Evolutionary conservation across 2,797 vertebrate species (phyloP), one percentile per base, ranked within the genome.

Genomic region (Scarus forsteni): DNA sequence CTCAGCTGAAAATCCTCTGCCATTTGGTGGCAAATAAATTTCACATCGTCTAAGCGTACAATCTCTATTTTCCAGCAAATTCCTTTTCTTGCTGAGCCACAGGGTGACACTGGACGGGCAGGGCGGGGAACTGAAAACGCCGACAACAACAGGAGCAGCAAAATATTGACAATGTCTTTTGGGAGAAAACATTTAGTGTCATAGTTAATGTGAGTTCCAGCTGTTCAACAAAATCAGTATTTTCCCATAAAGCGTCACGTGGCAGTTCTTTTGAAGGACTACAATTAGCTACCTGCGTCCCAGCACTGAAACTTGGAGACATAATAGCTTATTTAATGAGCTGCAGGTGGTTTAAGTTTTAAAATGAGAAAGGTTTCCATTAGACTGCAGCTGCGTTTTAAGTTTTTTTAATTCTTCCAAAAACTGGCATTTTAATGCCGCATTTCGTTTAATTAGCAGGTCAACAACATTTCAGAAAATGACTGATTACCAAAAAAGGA

Each of bases 21-120:
- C 80, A 75, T 80, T 85, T 84, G 85, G 74, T 76, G 79, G 55
- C 79, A 81, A 67, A 77, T 73, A 70, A 55, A 85, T 88, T 80
- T 83, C 67, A 70, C 63, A 71, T 69, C 18, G 27, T 44, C 60
- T 16, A 12, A 27, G 70, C 19, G 38, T 54, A 52, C 59, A 68
- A 67, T 80, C 60, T 77, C 59, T 60, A 45, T 72, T 76, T 80
- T 59, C 52, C 50, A 19, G 57, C 61, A 63, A 64, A 84, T 72
- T 79, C 73, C 60, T 73, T 27, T 61, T 72, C 27, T 8, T 43
- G 50, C 62, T 72, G 15, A 74, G 71, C 70, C 56, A 56, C 44
- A 38, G 35, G 36, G 42, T 35, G 74, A 78, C 18, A 44, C 42
- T 3, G 18, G 48, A 11, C 18, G 73, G 55, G 61, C 44, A 45